phyloP scores from a whole-genome alignment of 2,888 invertebrate species.

The Platerodrilus igneus region DNA sequence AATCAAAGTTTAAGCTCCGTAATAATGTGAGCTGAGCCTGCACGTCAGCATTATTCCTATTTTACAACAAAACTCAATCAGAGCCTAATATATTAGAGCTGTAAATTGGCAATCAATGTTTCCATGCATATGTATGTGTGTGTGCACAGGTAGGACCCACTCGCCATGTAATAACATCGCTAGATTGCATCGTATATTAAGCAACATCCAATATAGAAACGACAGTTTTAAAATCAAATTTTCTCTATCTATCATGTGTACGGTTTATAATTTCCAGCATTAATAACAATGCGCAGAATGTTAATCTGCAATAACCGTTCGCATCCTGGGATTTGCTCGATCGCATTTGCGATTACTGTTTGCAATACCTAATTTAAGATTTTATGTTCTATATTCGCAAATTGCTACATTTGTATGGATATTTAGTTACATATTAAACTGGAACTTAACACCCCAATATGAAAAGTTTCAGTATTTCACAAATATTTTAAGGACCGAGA shows the following conservation, averaged over 20 bases:
- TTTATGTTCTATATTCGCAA: slow-evolving; percentile 30
- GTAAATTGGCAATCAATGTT: slow-evolving; percentile 53
- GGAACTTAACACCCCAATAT: too few relatives aligned
- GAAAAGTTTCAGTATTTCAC: too few relatives aligned
- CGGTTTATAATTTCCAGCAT: slow-evolving; percentile 49
- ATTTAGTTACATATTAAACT: too few relatives aligned
- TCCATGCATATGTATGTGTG: slow-evolving; percentile 49
- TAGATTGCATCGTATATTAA: slow-evolving; percentile 51
- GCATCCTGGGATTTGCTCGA: slow-evolving; percentile 41
- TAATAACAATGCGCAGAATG: slow-evolving; percentile 49
- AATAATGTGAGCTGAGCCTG: slow-evolving; percentile 48
- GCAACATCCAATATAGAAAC: slow-evolving; percentile 45
- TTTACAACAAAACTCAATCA: slow-evolving; percentile 53
- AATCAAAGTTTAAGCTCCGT: slow-evolving; percentile 51
- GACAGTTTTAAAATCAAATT: slow-evolving; percentile 52
- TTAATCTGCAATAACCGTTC: slow-evolving; percentile 50
- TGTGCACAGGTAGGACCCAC: slow-evolving; percentile 30
- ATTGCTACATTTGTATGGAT: too few relatives aligned
- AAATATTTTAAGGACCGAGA: too few relatives aligned
- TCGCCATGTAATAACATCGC: slow-evolving; percentile 47
- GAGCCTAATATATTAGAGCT: slow-evolving; percentile 52
- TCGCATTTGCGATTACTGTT: slow-evolving; percentile 30
- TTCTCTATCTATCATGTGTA: slow-evolving; percentile 49
- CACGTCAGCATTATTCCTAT: slow-evolving; percentile 51
- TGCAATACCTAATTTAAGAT: slow-evolving; percentile 41